Percentiles rank a stretch among this genome's conserved stretches.
phyloP scores from a whole-genome alignment of 1,140 invertebrate species.

The Pseudomyrmex dendroicus region DNA sequence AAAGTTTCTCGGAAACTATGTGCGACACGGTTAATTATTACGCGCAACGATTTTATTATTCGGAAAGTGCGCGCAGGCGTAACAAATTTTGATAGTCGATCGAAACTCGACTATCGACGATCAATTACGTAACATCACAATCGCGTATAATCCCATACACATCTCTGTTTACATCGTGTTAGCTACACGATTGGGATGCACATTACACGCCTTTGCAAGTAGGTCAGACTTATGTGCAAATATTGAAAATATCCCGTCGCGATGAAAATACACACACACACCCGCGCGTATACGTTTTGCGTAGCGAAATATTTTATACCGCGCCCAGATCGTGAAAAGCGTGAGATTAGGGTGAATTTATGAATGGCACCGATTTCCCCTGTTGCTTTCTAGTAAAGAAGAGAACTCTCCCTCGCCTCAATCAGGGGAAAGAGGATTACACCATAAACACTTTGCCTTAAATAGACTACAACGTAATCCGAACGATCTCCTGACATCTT shows the following conservation, averaged over 20 bases:
- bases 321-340: no score
- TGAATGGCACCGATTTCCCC: not conserved
- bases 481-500: no score
- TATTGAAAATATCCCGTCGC: no score
- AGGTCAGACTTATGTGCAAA: no score
- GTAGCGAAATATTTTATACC: no score
- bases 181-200: no score
- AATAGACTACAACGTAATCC: not conserved
- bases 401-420: no score
- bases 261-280: no score
- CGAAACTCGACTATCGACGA: not conserved
- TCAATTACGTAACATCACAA: slow-evolving; percentile 4
- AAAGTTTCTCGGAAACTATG: not conserved
- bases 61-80: not conserved
- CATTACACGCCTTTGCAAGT: no score
- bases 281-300: no score
- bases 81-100: not conserved
- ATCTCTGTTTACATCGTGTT: no score
- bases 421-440: not conserved
- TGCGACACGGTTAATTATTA: no score
- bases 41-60: not conserved
- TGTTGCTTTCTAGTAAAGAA: not conserved
- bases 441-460: not conserved
- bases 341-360: not conserved
- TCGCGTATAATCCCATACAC: not conserved